Base-by-base conservation (phyloP, 2,797 vertebrate genomes). In the Spondyliosoma cantharus region DNA sequence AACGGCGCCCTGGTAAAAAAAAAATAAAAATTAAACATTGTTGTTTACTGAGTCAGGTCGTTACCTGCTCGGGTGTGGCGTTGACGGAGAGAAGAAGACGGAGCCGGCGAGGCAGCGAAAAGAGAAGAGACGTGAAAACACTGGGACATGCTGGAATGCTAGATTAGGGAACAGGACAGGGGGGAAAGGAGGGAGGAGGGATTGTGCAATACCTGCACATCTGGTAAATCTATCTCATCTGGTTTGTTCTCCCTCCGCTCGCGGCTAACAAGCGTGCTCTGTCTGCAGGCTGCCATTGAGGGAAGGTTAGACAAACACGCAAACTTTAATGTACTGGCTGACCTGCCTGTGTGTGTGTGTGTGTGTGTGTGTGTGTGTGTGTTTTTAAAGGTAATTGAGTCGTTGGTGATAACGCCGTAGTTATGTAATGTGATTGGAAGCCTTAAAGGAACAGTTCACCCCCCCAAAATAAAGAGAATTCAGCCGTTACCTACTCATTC, bases 181-280 rank as follows among this genome's bases (percentile, higher is more conserved):
- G 48, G 13, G 78, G 71, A 78, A 27, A 4, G 4, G 29, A 5
- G 5, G 29, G 29, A 29, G 29, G 29, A 29, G 29, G 52, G 83
- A 88, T 95, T 95, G 94, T 90, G 93, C 93, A 95, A 96, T 91
- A 93, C 87, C 91, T 93, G 91, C 89, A 95, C 92, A 94, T 93
- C 94, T 95, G 94, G 88, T 90, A 92, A 90, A 93, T 88, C 88
- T 82, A 93, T 94, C 89, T 90, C 89, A 87, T 92, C 76, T 89
- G 89, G 76, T 80, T 68, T 63, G 56, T 52, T 85, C 87, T 91
- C 87, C 83, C 76, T 77, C 74, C 49, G 79, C 81, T 70, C 86
- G 69, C 69, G 53, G 76, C 85, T 86, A 93, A 93, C 91, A 87
- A 90, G 90, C 81, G 19, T 56, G 80, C 83, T 90, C 84, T 89